Evolutionary conservation across 2,888 invertebrate genomes (phyloP), one percentile per base, ranked within the genome.

Genomic region (Harpagoxenus sublaevis): DNA sequence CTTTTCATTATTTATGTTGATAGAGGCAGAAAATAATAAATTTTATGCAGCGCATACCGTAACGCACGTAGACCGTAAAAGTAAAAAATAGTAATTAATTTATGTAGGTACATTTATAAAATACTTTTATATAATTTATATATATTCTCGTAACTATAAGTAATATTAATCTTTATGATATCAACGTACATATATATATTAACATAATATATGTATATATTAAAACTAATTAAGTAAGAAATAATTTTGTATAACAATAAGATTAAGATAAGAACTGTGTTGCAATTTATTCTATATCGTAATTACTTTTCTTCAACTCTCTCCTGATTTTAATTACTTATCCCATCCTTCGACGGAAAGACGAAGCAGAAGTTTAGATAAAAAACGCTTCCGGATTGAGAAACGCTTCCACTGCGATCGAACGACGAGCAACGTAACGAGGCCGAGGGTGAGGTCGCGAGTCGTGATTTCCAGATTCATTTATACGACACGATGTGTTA

Each of bases 391-490:
- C 31, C 48, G 57, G 23, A 39, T 23, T 23, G 39, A 31, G 23
- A 62, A 48, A 39, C 35, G 18, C 5, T 51, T 39, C 42, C 35
- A 10, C 8, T 31, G 23, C 45, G 23, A 39, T 79, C 48, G 8
- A 79, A 42, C 35, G 57, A 23, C 15, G 15, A n/a, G 23, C 8
- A 65, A 53, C 10, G 15, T 3, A 57, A 57, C 39, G 39, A 71
- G 48, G 23, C 45, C 39, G 39, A 71, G 48, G 23, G 23, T 60
- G 48, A 79, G 35, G 15, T 60, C 23, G 18, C 45, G 35, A 12
- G 23, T 65, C 31, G 42, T 70, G 57, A 79, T 60, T 79, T 79
- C 23, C 39, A 48, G 5, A 31, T 51, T 5, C 48, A 48, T 9
- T 79, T 48, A 70, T 48, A 70, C 3, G 45, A 15, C 45, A 60